Evolutionary conservation across 2,113 vertebrate genomes (phyloP), one percentile per base, ranked within the genome.

Genomic region (Nicator chloris): DNA sequence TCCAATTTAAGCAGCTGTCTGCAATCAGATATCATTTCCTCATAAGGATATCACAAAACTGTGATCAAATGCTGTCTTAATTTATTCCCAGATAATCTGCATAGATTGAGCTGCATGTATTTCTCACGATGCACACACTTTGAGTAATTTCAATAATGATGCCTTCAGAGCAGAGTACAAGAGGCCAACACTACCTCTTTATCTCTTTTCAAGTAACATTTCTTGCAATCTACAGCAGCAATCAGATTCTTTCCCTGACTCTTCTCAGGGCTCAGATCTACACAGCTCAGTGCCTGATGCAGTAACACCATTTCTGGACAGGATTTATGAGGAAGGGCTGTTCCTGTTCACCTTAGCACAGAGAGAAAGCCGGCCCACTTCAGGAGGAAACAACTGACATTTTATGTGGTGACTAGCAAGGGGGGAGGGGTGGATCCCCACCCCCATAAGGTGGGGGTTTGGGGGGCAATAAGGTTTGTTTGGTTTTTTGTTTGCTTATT

Each of bases 401-500:
- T 65, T 71, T 35, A 45, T 3, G 2, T 54, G 10, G 33, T 44
- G 35, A 45, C 47, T 47, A 39, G 27, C 20, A 59, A 82, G 18
- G 16, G 17, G 1, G 3, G 20, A 31, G 9, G 8, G 5, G 13
- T 75, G n/a, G 15, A 49, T 80, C 4, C 39, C 10, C 27, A 40
- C 3, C 1, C 4, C 7, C 15, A 31, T 30, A 45, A 60, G 4
- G 4, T 15, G 4, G 10, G 30, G 14, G 5, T 3, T 30, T 30
- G 7, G 1, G 3, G 3, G 6, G 4, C 1, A 0, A 4, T 39
- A 68, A 11, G 1, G 6, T 50, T 49, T 9, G 6, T 1, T 68
- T 72, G 16, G 3, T 56, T 82, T 3, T 31, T 45, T 19, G 15
- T 1, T 70, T 63, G 15, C 1, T 66, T 87, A 9, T n/a, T 65